Conservation (phyloP, 2,113 vertebrate species). For the Columbina picui region DNA sequence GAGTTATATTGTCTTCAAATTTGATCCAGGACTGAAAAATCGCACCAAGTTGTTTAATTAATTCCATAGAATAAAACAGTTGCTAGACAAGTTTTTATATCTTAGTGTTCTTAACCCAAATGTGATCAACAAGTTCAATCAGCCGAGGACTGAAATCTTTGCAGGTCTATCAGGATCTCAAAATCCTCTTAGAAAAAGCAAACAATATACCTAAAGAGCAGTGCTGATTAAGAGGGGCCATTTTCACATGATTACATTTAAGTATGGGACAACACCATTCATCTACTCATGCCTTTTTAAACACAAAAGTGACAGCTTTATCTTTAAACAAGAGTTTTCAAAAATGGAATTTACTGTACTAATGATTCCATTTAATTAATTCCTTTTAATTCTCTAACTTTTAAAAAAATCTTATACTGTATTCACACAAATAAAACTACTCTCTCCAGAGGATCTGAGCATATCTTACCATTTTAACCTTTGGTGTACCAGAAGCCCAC, state of each 20-base stretch:
- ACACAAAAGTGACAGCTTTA: neutral
- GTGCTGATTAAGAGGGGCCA: neutral
- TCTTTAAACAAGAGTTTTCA: neutral
- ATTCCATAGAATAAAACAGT: neutral
- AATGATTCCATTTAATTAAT: neutral
- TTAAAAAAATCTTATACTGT: neutral
- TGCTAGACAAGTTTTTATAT: neutral
- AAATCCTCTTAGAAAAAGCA: neutral
- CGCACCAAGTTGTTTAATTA: neutral
- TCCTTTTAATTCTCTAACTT: neutral
- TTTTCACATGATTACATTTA: neutral
- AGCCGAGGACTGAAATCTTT: neutral
- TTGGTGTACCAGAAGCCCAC: constrained; percentile 70
- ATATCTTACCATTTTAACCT: constrained; percentile 72
- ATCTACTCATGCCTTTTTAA: neutral
- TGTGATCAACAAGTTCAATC: neutral
- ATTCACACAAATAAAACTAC: neutral
- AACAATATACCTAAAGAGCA: neutral
- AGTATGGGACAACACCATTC: neutral
- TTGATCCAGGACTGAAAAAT: neutral
- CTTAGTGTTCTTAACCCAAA: neutral
- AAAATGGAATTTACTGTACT: neutral
- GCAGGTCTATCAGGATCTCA: neutral
- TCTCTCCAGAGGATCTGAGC: neutral
- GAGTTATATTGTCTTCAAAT: neutral